Evolutionary conservation across 2,888 invertebrate genomes (phyloP).

Genomic region (Drosophila birchii): DNA sequence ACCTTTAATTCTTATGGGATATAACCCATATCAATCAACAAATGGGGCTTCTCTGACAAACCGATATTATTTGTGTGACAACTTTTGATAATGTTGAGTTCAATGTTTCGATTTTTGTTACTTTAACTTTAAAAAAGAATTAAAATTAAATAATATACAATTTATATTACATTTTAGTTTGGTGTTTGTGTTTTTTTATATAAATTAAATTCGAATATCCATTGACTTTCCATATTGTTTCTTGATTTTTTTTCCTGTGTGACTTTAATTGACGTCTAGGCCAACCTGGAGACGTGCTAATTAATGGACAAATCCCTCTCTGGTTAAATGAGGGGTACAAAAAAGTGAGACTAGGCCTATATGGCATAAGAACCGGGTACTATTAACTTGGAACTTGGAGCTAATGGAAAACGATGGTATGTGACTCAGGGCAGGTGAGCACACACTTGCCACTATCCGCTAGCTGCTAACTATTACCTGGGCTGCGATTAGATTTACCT

Average conservation of each 20-base stretch:
- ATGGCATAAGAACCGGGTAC: constrained; percentile 11
- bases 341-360: constrained; percentile 11
- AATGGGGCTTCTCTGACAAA: neutral
- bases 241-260: constrained; percentile 2
- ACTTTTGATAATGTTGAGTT: neutral
- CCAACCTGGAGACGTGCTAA: constrained; percentile 29
- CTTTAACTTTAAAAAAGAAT: neutral
- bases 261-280: constrained; percentile 31
- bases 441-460: constrained; percentile 1
- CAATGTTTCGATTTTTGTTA: neutral
- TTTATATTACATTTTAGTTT: neutral
- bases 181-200: too few species aligned
- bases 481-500: constrained; percentile 27
- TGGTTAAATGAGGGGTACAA: neutral
- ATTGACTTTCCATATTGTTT: neutral
- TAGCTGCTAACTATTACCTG: constrained; percentile 9
- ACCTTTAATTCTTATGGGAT: neutral
- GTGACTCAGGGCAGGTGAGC: constrained; percentile 33
- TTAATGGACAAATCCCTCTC: constrained; percentile 15
- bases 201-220: too few species aligned
- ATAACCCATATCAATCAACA: neutral
- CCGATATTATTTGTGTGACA: neutral
- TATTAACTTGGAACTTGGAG: constrained; percentile 17
- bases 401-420: constrained; percentile 16
- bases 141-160: neutral